These are phyloP conservation scores for Andrena camellia DNA, from an alignment of 2,888 invertebrate genomes.

Conservation along the genomic window DNA sequence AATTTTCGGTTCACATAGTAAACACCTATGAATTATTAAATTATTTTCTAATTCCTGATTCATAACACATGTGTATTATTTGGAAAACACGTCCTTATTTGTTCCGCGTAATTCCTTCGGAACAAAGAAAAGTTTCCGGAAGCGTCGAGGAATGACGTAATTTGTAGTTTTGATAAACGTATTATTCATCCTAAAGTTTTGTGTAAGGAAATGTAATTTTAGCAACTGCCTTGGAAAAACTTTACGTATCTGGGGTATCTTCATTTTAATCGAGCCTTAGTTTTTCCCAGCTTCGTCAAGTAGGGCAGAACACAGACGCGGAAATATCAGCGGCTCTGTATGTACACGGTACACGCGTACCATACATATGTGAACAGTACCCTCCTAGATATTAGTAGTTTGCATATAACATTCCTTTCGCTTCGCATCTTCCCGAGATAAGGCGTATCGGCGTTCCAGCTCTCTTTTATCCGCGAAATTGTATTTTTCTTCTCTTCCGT, in stretches of 20 bases:
- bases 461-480: slow-evolving; percentile 29
- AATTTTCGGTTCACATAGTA: too few relatives aligned
- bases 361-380: background rate
- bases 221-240: background rate
- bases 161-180: slow-evolving; percentile 15
- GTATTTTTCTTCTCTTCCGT: slow-evolving; percentile 14
- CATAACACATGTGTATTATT: too few relatives aligned
- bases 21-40: too few relatives aligned
- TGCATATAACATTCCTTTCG: slow-evolving; percentile 2
- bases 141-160: background rate
- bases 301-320: background rate
- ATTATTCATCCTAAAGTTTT: background rate
- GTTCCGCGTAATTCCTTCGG: background rate
- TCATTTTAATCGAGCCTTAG: slow-evolving; percentile 4
- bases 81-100: background rate
- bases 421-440: slow-evolving; percentile 31
- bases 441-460: slow-evolving; percentile 25
- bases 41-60: too few relatives aligned
- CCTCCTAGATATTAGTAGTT: slow-evolving; percentile 3
- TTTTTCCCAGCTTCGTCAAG: background rate
- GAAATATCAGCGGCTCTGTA: background rate
- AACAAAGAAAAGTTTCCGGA: slow-evolving; percentile 22
- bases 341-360: background rate
- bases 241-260: slow-evolving; percentile 1
- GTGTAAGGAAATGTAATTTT: background rate